A percentile compares a stretch with the other conserved stretches of the same genome.
Conservation (phyloP, 2,113 vertebrate species). For the Poeciliopsis prolifica region DNA sequence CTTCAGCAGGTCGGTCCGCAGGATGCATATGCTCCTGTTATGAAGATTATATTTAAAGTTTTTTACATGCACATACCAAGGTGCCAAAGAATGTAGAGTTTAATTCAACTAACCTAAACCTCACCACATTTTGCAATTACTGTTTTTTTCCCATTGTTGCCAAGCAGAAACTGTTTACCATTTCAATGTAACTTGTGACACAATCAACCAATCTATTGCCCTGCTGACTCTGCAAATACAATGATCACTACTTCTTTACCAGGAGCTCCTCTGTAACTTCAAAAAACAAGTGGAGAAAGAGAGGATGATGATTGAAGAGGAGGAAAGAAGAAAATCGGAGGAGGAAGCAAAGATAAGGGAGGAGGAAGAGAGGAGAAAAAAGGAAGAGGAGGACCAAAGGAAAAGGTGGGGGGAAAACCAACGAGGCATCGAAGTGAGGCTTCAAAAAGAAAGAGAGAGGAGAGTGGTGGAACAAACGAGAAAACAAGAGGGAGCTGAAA, state of each 20-base stretch:
- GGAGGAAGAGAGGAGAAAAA: conserved; percentile 38
- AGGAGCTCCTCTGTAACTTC: conserved; percentile 83
- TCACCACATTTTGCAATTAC: too few relatives aligned
- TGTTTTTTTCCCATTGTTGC: too few relatives aligned
- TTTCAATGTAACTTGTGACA: not conserved
- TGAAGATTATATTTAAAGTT: not conserved
- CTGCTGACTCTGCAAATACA: not conserved
- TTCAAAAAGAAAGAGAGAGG: conserved; percentile 21
- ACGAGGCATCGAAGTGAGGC: conserved; percentile 1
- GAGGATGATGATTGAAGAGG: conserved; percentile 77
- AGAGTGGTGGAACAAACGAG: conserved; percentile 21
- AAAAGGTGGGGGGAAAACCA: conserved; percentile 23
- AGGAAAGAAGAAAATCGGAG: conserved; percentile 74
- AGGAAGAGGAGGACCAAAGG: conserved; percentile 1
- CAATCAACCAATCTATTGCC: not conserved
- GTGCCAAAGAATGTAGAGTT: too few relatives aligned
- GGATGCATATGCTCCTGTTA: not conserved
- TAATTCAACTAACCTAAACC: too few relatives aligned
- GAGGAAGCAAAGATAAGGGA: conserved; percentile 42
- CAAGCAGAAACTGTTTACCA: not conserved
- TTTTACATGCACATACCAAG: too few relatives aligned
- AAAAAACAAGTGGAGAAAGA: conserved; percentile 83
- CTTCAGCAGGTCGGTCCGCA: conserved; percentile 80
- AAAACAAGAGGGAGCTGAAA: conserved; percentile 29
- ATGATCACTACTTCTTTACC: not conserved